phyloP scores from a whole-genome alignment of 92 coral and sea anemone species.

The Parazoanthus atlanticus region DNA sequence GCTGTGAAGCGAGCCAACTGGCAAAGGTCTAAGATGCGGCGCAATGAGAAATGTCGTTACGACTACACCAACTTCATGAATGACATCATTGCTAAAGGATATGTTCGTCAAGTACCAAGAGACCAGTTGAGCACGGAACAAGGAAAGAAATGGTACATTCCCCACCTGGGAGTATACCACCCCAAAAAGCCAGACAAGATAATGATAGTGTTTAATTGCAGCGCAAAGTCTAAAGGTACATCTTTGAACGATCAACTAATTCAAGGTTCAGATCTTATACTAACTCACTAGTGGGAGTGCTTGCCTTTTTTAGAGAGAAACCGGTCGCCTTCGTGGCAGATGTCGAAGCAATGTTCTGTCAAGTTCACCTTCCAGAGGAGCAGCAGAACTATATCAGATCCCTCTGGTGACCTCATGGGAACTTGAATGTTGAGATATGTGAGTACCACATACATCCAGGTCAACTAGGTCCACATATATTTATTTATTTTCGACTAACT shows the following conservation, averaged over 20 bases:
- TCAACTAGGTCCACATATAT: too few species aligned
- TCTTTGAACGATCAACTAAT: constrained; percentile 62
- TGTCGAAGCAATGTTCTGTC: constrained; percentile 64
- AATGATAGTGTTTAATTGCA: constrained; percentile 63
- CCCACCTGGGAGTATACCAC: constrained; percentile 72
- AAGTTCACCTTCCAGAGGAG: constrained; percentile 54
- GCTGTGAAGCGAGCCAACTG: constrained; percentile 56
- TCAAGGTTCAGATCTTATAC: constrained; percentile 66
- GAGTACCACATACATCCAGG: too few species aligned
- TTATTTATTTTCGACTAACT: too few species aligned
- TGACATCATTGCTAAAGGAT: constrained; percentile 58
- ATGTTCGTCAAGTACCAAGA: constrained; percentile 52
- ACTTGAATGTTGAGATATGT: constrained; percentile 32
- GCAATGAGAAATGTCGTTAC: constrained; percentile 43
- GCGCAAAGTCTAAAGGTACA: constrained; percentile 54
- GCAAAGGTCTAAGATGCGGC: constrained; percentile 57
- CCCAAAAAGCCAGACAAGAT: constrained; percentile 62
- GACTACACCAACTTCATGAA: constrained; percentile 58
- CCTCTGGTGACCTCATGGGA: constrained; percentile 55
- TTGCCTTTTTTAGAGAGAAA: constrained; percentile 53
- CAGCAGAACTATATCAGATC: constrained; percentile 55
- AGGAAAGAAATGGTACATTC: constrained; percentile 61
- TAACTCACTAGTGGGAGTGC: constrained; percentile 63
- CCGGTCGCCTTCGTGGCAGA: constrained; percentile 66
- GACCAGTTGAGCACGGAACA: constrained; percentile 13